A percentile compares a stretch with the other conserved stretches of the same genome.
phyloP scores from a whole-genome alignment of 2,113 vertebrate species.

The Peromyscus californicus region DNA sequence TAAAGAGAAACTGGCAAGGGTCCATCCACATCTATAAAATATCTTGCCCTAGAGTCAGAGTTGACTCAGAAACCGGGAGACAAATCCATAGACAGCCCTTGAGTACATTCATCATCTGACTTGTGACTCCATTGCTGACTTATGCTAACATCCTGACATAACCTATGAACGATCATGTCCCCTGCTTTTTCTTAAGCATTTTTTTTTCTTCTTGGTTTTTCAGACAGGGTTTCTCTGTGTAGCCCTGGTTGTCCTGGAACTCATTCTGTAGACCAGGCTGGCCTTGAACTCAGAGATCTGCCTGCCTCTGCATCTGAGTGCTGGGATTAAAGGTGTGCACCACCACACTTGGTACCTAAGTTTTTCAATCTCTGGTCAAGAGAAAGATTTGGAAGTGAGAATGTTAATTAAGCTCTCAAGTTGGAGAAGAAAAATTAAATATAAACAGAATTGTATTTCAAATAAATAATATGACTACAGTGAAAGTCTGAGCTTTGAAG shows the following conservation, averaged over 20 bases:
- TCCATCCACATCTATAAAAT: not conserved
- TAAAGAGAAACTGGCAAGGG: not conserved
- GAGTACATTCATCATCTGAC: not conserved
- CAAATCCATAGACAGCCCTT: not conserved
- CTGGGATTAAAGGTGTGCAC: not conserved
- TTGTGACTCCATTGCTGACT: not conserved
- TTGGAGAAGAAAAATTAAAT: constrained; percentile 9
- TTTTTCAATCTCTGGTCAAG: not conserved
- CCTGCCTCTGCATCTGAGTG: not conserved
- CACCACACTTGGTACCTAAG: not conserved
- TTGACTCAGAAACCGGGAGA: not conserved
- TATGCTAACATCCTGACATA: not conserved
- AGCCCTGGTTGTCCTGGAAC: not conserved
- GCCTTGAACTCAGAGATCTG: not conserved
- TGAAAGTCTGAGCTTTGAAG: not conserved
- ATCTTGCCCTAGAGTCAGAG: not conserved
- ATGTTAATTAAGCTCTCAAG: not conserved
- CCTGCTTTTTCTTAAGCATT: not conserved
- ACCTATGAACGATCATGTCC: not conserved
- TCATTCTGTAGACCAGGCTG: not conserved
- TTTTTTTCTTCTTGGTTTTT: not conserved
- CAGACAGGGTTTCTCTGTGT: not conserved
- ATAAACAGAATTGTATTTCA: constrained; percentile 49
- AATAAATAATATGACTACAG: not conserved
- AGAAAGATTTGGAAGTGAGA: constrained; percentile 39